A percentile compares a stretch with the other conserved stretches of the same genome.
These are phyloP conservation scores for Lepidurus couesii DNA, from an alignment of 1,140 invertebrate genomes.

Conservation along the genomic window DNA sequence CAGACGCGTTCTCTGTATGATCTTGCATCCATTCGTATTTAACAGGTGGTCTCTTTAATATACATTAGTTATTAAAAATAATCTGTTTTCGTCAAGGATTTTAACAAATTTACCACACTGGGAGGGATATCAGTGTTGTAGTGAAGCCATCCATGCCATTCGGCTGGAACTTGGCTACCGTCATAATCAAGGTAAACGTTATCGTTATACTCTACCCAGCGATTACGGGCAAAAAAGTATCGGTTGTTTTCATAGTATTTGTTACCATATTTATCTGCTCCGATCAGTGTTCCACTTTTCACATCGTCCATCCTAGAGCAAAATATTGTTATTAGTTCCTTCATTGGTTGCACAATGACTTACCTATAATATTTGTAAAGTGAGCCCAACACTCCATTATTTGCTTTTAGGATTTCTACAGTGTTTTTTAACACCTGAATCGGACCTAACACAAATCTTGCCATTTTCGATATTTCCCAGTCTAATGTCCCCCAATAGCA, in stretches of 20 bases:
- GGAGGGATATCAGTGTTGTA: conserved; percentile 77
- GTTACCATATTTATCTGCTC: conserved; percentile 92
- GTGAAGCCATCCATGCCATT: conserved; percentile 85
- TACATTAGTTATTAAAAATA: not conserved
- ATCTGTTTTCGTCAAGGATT: not conserved
- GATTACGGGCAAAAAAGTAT: conserved; percentile 81
- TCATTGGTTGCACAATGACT: not conserved
- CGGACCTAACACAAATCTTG: not conserved
- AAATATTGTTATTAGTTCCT: conserved; percentile 5
- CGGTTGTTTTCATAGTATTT: conserved; percentile 90
- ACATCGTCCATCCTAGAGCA: conserved; percentile 72
- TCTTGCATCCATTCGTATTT: conserved; percentile 76
- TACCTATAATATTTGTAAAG: not conserved
- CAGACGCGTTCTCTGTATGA: conserved; percentile 75
- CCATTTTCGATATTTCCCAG: not conserved
- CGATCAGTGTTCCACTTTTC: conserved; percentile 78
- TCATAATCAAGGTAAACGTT: conserved; percentile 80
- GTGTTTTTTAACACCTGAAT: conserved; percentile 10
- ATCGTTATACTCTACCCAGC: conserved; percentile 87
- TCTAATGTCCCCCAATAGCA: not conserved
- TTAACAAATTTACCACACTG: conserved; percentile 38
- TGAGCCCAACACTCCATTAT: not conserved
- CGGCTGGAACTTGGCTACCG: conserved; percentile 82
- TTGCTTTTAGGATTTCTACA: not conserved
- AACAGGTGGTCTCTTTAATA: conserved; percentile 42